Percentiles rank a stretch among this genome's conserved stretches.
These are phyloP conservation scores for Drosophila eohydei DNA, from an alignment of 2,888 invertebrate genomes.

Conservation along the genomic window DNA sequence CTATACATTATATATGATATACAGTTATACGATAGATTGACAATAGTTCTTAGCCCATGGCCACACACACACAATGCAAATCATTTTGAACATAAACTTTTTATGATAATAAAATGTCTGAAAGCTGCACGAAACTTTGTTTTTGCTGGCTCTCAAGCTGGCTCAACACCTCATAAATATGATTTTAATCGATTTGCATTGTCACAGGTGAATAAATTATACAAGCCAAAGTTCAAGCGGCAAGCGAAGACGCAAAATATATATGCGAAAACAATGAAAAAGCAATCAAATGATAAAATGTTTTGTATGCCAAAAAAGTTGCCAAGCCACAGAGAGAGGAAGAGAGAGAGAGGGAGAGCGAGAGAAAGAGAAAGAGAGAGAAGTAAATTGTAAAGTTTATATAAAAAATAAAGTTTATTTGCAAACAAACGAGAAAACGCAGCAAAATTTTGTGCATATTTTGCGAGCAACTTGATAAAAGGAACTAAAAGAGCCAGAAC, in stretches of 20 bases:
- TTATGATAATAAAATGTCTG: background rate
- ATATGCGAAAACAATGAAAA: conserved; percentile 76
- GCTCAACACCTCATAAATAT: conserved; percentile 64
- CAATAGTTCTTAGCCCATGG: background rate
- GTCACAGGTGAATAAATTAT: conserved; percentile 35
- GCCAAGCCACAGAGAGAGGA: conserved; percentile 21
- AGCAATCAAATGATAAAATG: conserved; percentile 68
- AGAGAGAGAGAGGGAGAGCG: background rate
- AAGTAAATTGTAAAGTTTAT: conserved; percentile 55
- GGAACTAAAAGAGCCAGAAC: conserved; percentile 2
- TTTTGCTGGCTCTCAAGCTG: conserved; percentile 19
- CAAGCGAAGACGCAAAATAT: conserved; percentile 52
- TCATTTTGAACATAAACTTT: conserved; percentile 6
- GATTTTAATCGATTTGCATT: conserved; percentile 72
- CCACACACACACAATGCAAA: conserved; percentile 3
- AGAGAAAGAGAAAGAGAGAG: conserved; percentile 6
- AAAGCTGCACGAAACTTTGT: conserved; percentile 28
- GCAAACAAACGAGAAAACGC: conserved; percentile 41
- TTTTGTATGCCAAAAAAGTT: conserved; percentile 42
- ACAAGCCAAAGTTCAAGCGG: background rate
- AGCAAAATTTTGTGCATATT: conserved; percentile 18
- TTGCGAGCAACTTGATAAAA: conserved; percentile 50
- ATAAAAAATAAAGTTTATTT: conserved; percentile 42
- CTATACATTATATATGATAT: background rate
- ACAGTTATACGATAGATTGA: background rate